Evolutionary conservation across 2,888 invertebrate genomes (phyloP).

Genomic region (Holacanthella duospinosa): DNA sequence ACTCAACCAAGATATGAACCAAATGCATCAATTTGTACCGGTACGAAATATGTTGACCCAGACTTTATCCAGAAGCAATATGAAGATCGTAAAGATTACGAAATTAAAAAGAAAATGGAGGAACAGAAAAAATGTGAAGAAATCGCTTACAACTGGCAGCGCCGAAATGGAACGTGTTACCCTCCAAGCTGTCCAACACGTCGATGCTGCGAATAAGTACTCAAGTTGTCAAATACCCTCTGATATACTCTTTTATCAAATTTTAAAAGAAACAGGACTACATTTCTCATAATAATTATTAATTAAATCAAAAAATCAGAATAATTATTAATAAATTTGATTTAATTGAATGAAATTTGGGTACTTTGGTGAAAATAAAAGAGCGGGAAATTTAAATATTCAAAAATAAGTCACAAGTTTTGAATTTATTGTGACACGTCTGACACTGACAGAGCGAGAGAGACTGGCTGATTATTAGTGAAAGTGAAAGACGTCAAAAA

Average conservation of each 20-base stretch:
- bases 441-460: no score
- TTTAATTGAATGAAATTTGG: no score
- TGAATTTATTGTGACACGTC: no score
- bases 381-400: no score
- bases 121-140: slow-evolving; percentile 10
- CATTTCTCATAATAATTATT: neutral
- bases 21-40: slow-evolving; percentile 12
- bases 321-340: no score
- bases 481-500: no score
- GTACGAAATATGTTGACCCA: slow-evolving; percentile 17
- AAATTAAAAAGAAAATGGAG: slow-evolving; percentile 11
- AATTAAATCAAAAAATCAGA: neutral
- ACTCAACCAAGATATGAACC: slow-evolving; percentile 16
- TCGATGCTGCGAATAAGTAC: slow-evolving; percentile 5
- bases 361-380: no score
- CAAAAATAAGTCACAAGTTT: no score
- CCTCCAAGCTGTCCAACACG: neutral
- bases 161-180: neutral
- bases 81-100: slow-evolving; percentile 6
- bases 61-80: slow-evolving; percentile 18
- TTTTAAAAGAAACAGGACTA: neutral
- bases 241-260: no score
- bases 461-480: no score
- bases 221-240: no score
- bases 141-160: slow-evolving; percentile 9